Base-by-base conservation (phyloP, 2,797 vertebrate genomes). In the Orientallactaga sibirica region DNA sequence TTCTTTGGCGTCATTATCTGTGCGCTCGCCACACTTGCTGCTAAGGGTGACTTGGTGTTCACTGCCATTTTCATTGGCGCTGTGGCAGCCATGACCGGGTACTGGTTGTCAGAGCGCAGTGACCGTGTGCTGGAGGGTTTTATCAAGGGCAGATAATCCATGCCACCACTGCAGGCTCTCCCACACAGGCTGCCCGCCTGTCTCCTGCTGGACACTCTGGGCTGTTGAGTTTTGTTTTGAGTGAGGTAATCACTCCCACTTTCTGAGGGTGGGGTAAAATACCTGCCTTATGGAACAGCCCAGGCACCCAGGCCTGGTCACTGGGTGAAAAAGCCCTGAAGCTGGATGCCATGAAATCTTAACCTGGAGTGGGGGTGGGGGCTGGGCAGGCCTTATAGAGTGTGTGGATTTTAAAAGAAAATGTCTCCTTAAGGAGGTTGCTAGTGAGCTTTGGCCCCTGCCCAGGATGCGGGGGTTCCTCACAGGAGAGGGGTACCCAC, bases 31-130 rank as follows among this genome's bases (percentile, higher is more conserved):
- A 99, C 99, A 0, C 98, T 99, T 25, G 99, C 99, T 0, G 99
- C 99, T 15, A 99, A 99, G 97, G 99, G 99, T 0, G 99, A 99
- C 98, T 99, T 99, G 99, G 99, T 99, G 88, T 99, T 99, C 95
- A 99, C 99, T 0, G 99, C 99, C 96, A 99, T 99, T 98, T 99
- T 99, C 97, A 99, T 99, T 0, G 99, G 99, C 0, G 99, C 99
- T 0, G 98, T 99, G 93, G 99, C 99, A 0, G 99, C 99, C 73
- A 99, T 99, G 99, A 99, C 99, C 0, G 99, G 99, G 87, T 99
- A 99, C 98, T 99, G 99, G 99, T 98, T 99, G 87, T 99, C 99
- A 0, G 99, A 99, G 96, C 99, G 99, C 91, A 99, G 99, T 2
- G 99, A 99, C 97, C 98, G 98, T 0, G 98, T 99, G 98, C 98